These are phyloP conservation scores for Eremophila alpestris DNA, from an alignment of 2,797 vertebrate genomes.

Conservation along the genomic window DNA sequence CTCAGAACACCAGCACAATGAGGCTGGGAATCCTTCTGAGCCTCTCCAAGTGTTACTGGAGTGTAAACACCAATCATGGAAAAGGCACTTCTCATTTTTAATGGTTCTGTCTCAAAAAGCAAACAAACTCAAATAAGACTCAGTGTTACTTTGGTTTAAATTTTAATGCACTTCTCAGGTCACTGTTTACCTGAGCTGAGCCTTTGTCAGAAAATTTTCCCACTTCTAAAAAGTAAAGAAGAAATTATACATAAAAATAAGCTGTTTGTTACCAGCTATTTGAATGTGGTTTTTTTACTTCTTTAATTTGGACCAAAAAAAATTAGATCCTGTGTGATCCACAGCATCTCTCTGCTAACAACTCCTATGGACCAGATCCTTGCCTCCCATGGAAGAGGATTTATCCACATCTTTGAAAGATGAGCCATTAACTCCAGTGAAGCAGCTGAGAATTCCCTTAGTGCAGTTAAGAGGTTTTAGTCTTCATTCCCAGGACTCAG, in stretches of 20 bases:
- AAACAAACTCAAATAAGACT: constrained; percentile 24
- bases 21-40: background rate
- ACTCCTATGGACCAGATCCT: background rate
- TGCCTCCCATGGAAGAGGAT: background rate
- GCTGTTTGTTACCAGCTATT: background rate
- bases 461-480: background rate
- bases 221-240: background rate
- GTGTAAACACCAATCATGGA: constrained; percentile 39
- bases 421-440: background rate
- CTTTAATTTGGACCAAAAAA: background rate
- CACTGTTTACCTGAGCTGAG: background rate
- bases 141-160: background rate
- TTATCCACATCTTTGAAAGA: background rate
- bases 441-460: background rate
- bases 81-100: constrained; percentile 38
- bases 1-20: background rate
- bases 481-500: background rate
- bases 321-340: background rate
- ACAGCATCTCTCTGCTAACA: background rate
- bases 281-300: background rate
- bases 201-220: background rate
- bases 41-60: constrained; percentile 6
- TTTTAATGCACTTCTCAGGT: background rate
- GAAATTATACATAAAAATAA: background rate
- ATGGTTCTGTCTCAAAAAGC: background rate